These are phyloP conservation scores for Amblyraja radiata DNA, from an alignment of 2,797 vertebrate species.

Conservation along the genomic window DNA sequence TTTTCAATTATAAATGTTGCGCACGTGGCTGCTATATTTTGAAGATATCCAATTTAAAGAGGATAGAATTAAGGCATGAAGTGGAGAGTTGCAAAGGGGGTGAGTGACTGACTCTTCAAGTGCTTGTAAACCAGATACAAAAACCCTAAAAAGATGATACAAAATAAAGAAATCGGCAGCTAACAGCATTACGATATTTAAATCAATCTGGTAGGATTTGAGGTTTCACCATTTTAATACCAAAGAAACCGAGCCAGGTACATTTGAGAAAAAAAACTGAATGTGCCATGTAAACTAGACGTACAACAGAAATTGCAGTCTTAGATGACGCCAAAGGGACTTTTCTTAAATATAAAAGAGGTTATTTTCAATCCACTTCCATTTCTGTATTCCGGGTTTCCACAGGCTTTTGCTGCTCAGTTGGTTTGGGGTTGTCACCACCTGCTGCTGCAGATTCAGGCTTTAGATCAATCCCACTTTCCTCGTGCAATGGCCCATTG, in stretches of 20 bases:
- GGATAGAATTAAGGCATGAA: slow-evolving; percentile 27
- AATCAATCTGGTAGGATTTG: not conserved
- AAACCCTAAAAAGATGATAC: not conserved
- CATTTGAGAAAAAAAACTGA: slow-evolving; percentile 54
- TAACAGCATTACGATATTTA: slow-evolving; percentile 1
- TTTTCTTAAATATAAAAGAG: slow-evolving; percentile 48
- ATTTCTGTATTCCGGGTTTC: slow-evolving; percentile 73
- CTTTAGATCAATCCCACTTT: slow-evolving; percentile 60
- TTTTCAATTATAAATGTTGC: not conserved
- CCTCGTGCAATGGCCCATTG: slow-evolving; percentile 66
- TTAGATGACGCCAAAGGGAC: slow-evolving; percentile 48
- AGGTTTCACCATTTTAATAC: slow-evolving; percentile 33
- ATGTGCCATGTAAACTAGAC: slow-evolving; percentile 54
- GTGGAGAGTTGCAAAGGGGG: not conserved
- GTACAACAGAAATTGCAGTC: slow-evolving; percentile 57
- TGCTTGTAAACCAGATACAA: not conserved
- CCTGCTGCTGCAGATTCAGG: slow-evolving; percentile 52
- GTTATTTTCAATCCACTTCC: slow-evolving; percentile 78
- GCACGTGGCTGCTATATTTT: not conserved
- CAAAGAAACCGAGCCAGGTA: slow-evolving; percentile 30
- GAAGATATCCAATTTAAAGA: slow-evolving; percentile 10
- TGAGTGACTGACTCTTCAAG: not conserved
- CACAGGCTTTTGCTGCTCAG: slow-evolving; percentile 65
- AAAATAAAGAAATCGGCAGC: not conserved
- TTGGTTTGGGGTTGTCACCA: slow-evolving; percentile 63